These are phyloP conservation scores for Hirtodrosophila histrioides DNA, from an alignment of 2,888 invertebrate genomes.

Conservation along the genomic window DNA sequence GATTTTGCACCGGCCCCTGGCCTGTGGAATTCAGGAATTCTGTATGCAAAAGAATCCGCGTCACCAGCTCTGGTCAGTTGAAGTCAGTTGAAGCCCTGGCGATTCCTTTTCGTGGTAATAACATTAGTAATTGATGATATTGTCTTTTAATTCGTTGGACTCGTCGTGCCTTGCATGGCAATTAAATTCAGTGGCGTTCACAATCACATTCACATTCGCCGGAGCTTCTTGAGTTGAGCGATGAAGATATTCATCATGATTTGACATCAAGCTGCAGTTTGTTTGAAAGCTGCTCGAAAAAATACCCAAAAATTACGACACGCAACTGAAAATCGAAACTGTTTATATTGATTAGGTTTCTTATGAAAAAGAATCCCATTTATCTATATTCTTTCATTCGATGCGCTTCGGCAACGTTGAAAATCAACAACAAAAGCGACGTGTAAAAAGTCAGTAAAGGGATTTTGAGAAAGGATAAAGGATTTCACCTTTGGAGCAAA, in stretches of 20 bases:
- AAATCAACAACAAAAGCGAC: conserved; percentile 42
- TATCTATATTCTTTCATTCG: conserved; percentile 36
- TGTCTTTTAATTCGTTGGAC: conserved; percentile 84
- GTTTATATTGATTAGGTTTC: conserved; percentile 9
- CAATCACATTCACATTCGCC: conserved; percentile 25
- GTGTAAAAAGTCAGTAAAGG: conserved; percentile 45
- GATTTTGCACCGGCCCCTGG: conserved; percentile 20
- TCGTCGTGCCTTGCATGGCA: conserved; percentile 70
- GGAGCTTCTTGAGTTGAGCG: conserved; percentile 1
- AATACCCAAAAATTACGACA: neutral
- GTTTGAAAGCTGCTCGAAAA: neutral
- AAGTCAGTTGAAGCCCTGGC: conserved; percentile 16
- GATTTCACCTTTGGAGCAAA: conserved; percentile 77
- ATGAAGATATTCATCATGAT: conserved; percentile 27
- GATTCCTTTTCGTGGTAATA: conserved; percentile 74
- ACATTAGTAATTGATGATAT: conserved; percentile 83
- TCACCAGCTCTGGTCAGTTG: conserved; percentile 10
- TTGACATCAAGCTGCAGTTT: conserved; percentile 27
- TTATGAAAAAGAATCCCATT: conserved; percentile 35
- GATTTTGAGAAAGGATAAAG: conserved; percentile 76
- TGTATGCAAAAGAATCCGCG: conserved; percentile 46
- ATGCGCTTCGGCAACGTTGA: conserved; percentile 15
- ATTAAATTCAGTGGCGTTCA: conserved; percentile 41
- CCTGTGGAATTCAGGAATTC: conserved; percentile 46
- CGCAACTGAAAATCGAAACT: neutral